Percentiles rank a stretch among this genome's conserved stretches.
phyloP scores from a whole-genome alignment of 2,888 invertebrate species.

The Drosophila vallismaia region DNA sequence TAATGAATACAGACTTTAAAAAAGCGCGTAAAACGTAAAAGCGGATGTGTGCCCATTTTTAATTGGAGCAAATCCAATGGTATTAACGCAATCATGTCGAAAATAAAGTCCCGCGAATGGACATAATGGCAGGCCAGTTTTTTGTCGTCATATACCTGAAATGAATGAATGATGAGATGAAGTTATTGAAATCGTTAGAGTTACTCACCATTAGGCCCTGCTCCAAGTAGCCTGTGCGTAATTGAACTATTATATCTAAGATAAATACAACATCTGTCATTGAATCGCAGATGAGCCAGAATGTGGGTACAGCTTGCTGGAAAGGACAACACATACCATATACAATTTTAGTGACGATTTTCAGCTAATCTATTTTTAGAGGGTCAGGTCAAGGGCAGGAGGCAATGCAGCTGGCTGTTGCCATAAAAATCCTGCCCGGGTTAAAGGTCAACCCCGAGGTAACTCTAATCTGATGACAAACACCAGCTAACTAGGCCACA shows the following conservation, averaged over 20 bases:
- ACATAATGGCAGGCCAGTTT: conserved; percentile 96
- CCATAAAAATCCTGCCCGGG: conserved; percentile 8
- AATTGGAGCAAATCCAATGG: conserved; percentile 95
- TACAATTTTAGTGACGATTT: background rate
- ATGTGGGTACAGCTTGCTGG: conserved; percentile 88
- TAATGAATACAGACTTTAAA: conserved; percentile 87
- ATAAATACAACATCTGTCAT: conserved; percentile 94
- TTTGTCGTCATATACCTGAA: conserved; percentile 92
- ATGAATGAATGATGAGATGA: no score
- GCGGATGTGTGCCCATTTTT: conserved; percentile 91
- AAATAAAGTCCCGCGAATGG: conserved; percentile 91
- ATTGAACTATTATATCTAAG: conserved; percentile 94
- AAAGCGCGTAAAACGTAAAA: conserved; percentile 94
- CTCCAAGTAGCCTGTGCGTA: conserved; percentile 97
- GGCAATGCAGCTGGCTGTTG: conserved; percentile 54
- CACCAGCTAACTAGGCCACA: conserved; percentile 61
- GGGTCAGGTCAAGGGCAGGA: conserved; percentile 61
- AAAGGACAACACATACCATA: background rate
- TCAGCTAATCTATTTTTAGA: conserved; percentile 30
- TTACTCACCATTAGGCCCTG: conserved; percentile 93
- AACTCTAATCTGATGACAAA: conserved; percentile 71
- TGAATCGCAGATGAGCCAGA: conserved; percentile 93
- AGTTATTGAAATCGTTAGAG: background rate
- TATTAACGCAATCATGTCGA: conserved; percentile 92
- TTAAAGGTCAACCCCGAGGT: conserved; percentile 43